Percentiles rank a stretch among this genome's conserved stretches.
phyloP scores from a whole-genome alignment of 2,888 invertebrate species.

The Nasonovia ribisnigri region DNA sequence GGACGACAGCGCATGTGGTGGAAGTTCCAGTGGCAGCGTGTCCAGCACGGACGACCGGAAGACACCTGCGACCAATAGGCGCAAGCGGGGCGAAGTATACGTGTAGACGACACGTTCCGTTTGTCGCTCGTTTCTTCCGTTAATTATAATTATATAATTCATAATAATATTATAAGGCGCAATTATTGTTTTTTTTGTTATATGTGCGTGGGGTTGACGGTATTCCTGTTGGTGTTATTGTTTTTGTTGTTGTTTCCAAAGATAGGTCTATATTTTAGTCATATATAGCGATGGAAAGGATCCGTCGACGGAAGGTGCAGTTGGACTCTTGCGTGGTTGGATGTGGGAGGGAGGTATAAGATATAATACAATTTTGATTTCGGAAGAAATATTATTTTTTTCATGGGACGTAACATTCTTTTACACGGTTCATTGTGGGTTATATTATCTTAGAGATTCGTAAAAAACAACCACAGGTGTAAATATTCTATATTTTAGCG shows the following conservation, averaged over 20 bases:
- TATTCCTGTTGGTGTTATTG: background rate
- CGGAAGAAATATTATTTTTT: too few relatives aligned
- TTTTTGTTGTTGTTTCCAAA: background rate
- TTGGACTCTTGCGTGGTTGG: too few relatives aligned
- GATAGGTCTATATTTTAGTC: too few relatives aligned
- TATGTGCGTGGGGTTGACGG: background rate
- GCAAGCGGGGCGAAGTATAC: constrained; percentile 74
- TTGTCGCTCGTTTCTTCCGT: background rate
- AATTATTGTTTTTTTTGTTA: background rate
- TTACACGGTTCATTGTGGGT: background rate
- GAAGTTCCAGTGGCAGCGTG: constrained; percentile 70
- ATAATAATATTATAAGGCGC: background rate
- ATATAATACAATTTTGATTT: too few relatives aligned
- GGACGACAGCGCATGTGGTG: constrained; percentile 70
- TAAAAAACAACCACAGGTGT: background rate
- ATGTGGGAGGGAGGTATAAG: too few relatives aligned
- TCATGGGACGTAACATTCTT: too few relatives aligned
- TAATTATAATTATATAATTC: background rate
- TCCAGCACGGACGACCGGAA: constrained; percentile 69
- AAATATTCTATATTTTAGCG: background rate
- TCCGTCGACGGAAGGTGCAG: too few relatives aligned
- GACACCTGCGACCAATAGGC: constrained; percentile 69
- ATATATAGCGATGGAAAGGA: too few relatives aligned
- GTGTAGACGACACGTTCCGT: constrained; percentile 70
- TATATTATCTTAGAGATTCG: background rate